Conservation (phyloP, 2,797 vertebrate genomes). For the Balearica regulorum region DNA sequence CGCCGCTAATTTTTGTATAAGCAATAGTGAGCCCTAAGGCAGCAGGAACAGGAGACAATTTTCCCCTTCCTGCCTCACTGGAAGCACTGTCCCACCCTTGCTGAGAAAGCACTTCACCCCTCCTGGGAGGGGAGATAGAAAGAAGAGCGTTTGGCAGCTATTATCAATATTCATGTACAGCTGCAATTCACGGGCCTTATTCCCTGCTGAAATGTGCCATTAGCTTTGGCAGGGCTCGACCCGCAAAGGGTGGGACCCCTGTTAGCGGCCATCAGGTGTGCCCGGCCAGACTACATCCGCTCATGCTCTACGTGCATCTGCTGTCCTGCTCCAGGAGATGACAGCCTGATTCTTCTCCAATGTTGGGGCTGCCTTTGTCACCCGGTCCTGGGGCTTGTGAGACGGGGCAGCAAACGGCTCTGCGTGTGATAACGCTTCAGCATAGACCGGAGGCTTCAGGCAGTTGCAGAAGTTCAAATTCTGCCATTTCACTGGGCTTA, state of each 20-base stretch:
- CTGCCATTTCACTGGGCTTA: background rate
- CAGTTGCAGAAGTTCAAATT: background rate
- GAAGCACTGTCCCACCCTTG: constrained; percentile 43
- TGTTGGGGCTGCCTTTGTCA: background rate
- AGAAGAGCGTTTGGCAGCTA: background rate
- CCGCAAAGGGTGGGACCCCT: background rate
- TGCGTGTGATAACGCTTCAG: fast-evolving
- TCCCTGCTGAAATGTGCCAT: background rate
- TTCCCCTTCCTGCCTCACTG: constrained; percentile 36
- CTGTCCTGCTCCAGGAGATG: background rate
- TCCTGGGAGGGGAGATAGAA: constrained; percentile 29
- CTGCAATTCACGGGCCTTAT: background rate
- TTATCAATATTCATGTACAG: constrained; percentile 59
- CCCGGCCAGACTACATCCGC: no score
- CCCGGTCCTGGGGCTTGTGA: background rate
- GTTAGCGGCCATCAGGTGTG: background rate
- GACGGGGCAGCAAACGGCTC: background rate
- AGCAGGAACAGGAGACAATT: background rate
- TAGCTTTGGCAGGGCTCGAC: background rate
- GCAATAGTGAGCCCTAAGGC: background rate
- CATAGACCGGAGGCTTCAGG: background rate
- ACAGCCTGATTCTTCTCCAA: background rate
- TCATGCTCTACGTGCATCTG: background rate
- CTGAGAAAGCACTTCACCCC: constrained; percentile 53
- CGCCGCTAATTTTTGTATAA: background rate